A percentile compares a stretch with the other conserved stretches of the same genome.
Conservation (phyloP, 2,888 invertebrate species). For the Philopedon plagiatum region DNA sequence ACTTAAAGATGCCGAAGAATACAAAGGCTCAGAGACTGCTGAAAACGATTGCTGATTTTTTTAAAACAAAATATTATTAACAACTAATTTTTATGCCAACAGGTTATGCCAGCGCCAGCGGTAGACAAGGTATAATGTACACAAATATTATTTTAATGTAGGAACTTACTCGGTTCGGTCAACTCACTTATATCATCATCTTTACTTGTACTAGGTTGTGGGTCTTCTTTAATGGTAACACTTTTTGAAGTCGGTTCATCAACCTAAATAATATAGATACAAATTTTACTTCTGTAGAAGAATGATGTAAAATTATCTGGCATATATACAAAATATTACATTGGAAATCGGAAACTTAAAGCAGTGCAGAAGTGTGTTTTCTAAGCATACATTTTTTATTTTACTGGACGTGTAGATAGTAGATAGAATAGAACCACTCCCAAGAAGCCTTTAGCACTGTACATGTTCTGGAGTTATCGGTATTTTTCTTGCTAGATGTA, state of each 20-base stretch:
- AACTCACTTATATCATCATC: constrained; percentile 64
- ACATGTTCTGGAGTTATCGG: too few relatives aligned
- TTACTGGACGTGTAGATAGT: background rate
- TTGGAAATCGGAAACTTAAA: constrained; percentile 12
- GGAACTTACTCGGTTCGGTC: constrained; percentile 59
- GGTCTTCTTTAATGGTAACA: constrained; percentile 61
- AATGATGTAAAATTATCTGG: background rate
- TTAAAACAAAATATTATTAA: too few relatives aligned
- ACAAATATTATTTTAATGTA: constrained; percentile 23
- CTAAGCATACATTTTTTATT: background rate
- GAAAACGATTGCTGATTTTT: too few relatives aligned
- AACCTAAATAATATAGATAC: constrained; percentile 49
- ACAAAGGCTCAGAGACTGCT: too few relatives aligned
- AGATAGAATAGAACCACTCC: background rate
- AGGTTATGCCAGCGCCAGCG: too few relatives aligned
- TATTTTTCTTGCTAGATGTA: too few relatives aligned
- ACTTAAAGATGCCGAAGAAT: too few relatives aligned
- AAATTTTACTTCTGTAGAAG: background rate
- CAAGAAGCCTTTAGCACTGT: background rate
- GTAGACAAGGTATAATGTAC: too few relatives aligned
- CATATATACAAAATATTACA: background rate
- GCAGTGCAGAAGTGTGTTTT: constrained; percentile 14
- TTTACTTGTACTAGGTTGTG: constrained; percentile 65
- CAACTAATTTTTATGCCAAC: too few relatives aligned
- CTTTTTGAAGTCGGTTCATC: constrained; percentile 57